A percentile compares a stretch with the other conserved stretches of the same genome.
Conservation (phyloP, 2,797 vertebrate species). For the Paguma larvata region DNA sequence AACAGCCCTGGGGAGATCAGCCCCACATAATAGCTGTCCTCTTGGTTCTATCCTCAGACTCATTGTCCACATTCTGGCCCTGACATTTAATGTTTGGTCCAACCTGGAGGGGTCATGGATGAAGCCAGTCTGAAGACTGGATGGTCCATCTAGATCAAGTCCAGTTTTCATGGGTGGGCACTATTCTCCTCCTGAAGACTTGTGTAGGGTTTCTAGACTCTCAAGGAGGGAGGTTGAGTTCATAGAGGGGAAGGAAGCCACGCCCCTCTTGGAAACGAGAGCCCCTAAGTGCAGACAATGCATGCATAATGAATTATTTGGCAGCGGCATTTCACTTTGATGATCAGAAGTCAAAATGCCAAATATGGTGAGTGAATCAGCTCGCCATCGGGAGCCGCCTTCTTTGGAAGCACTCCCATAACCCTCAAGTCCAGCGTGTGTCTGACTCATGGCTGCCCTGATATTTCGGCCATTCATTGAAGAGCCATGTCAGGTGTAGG, state of each 20-base stretch:
- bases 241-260: not conserved
- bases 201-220: not conserved
- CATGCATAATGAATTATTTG: not conserved
- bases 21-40: not conserved
- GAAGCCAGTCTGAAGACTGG: not conserved
- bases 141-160: not conserved
- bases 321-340: not conserved
- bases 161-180: not conserved
- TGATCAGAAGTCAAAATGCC: not conserved
- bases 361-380: not conserved
- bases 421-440: not conserved
- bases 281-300: no score
- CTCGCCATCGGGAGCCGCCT: rapidly evolving
- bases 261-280: not conserved
- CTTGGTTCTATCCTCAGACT: not conserved
- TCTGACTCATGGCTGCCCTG: not conserved
- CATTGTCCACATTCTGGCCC: not conserved
- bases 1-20: not conserved
- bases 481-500: not conserved
- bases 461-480: not conserved
- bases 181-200: not conserved
- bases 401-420: not conserved
- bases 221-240: not conserved
- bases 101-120: not conserved
- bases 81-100: not conserved